Percentiles rank a stretch among this genome's conserved stretches.
Conservation (phyloP, 2,888 invertebrate genomes). For the Ashinkailepas kermadecensis region DNA sequence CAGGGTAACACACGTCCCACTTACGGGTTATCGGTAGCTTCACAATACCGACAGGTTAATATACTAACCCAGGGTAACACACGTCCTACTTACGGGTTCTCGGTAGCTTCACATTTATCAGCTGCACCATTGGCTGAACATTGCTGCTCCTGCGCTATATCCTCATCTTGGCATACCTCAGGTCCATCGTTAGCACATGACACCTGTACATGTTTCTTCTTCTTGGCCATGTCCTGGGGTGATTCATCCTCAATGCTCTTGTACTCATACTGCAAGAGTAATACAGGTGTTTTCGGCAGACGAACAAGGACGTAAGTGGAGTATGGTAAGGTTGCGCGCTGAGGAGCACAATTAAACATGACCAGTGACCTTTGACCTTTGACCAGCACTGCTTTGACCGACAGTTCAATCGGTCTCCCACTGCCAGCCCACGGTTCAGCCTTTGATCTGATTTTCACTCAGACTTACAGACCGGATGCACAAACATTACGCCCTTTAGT, state of each 20-base stretch:
- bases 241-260: constrained; percentile 53
- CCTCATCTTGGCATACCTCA: too few species aligned
- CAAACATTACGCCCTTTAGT: too few species aligned
- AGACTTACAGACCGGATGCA: background rate
- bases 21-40: too few species aligned
- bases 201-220: constrained; percentile 48
- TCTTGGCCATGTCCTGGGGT: constrained; percentile 53
- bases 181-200: too few species aligned
- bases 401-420: background rate
- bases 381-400: background rate
- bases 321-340: background rate
- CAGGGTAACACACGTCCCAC: too few species aligned
- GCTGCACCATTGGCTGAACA: too few species aligned
- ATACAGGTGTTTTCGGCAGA: background rate
- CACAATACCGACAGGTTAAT: too few species aligned
- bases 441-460: background rate
- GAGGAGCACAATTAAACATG: background rate
- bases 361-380: background rate
- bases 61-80: too few species aligned
- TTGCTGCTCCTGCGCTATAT: too few species aligned
- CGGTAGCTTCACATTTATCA: too few species aligned
- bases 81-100: too few species aligned
- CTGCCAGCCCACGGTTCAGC: background rate
- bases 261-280: constrained; percentile 65
- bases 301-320: background rate